These are phyloP conservation scores for Latrodectus hesperus DNA, from an alignment of 2,888 invertebrate genomes.

Conservation along the genomic window DNA sequence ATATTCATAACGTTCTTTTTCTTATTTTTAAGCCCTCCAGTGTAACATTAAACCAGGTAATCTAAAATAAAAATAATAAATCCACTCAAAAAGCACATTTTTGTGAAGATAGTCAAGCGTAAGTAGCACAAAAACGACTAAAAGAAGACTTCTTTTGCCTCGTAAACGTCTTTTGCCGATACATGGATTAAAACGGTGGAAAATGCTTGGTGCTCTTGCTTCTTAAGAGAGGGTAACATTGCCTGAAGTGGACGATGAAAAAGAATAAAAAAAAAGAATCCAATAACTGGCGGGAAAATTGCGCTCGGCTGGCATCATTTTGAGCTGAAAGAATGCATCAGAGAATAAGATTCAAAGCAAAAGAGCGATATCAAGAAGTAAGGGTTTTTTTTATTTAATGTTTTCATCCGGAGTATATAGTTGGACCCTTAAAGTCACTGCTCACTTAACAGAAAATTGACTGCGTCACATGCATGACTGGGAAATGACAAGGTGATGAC, in stretches of 20 bases:
- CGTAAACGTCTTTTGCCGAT: constrained; percentile 3
- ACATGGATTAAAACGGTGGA: constrained; percentile 27
- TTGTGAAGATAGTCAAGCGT: too few species aligned
- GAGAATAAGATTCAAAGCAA: constrained; percentile 19
- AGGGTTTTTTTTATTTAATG: not conserved
- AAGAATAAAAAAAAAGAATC: constrained; percentile 7
- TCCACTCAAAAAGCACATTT: too few species aligned
- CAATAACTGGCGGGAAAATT: constrained; percentile 22
- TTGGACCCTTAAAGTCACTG: not conserved
- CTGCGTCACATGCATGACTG: constrained; percentile 20
- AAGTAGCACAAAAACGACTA: not conserved
- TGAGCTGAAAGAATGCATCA: constrained; percentile 31
- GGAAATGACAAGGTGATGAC: constrained; percentile 9
- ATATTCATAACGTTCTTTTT: too few species aligned
- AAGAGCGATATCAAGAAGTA: constrained; percentile 1
- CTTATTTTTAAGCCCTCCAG: too few species aligned
- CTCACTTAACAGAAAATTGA: constrained; percentile 31
- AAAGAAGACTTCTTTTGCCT: not conserved
- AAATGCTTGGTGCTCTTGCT: constrained; percentile 21
- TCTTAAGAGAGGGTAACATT: constrained; percentile 2
- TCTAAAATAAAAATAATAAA: too few species aligned
- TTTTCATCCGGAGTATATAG: not conserved
- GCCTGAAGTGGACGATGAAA: not conserved
- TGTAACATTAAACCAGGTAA: too few species aligned
- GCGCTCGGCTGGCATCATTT: constrained; percentile 38